phyloP scores from a whole-genome alignment of 1,140 invertebrate species.

The Aporrectodea caliginosa region DNA sequence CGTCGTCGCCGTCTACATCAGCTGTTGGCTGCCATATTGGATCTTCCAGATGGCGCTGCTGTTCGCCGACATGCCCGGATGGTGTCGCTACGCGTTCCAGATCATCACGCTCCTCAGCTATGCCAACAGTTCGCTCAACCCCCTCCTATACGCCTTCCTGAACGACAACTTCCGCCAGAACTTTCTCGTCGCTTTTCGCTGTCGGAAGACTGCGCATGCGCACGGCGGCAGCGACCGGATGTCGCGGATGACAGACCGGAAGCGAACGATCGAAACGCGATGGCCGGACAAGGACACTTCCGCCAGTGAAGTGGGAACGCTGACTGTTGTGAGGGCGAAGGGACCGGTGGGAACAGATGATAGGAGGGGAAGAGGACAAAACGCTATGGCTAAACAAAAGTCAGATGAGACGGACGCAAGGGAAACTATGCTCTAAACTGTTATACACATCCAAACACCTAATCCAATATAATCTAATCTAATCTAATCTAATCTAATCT shows the following conservation, averaged over 20 bases:
- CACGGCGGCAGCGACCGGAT: too few relatives aligned
- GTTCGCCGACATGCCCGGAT: background rate
- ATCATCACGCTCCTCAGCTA: background rate
- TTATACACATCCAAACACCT: too few relatives aligned
- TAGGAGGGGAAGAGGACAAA: too few relatives aligned
- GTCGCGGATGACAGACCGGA: background rate
- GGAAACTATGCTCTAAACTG: too few relatives aligned
- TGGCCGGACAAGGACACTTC: background rate
- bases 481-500: too few relatives aligned
- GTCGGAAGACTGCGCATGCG: background rate
- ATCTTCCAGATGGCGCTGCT: slow-evolving; percentile 63
- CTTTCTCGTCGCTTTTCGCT: background rate
- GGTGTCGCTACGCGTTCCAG: background rate
- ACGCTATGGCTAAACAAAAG: too few relatives aligned
- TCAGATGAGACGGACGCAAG: too few relatives aligned
- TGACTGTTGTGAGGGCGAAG: too few relatives aligned
- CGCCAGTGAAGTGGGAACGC: too few relatives aligned
- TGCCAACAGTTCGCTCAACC: background rate
- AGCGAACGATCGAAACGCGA: background rate
- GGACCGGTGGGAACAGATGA: too few relatives aligned
- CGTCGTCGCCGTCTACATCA: slow-evolving; percentile 89
- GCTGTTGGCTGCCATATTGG: slow-evolving; percentile 97
- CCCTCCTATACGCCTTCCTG: background rate
- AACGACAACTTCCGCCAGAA: background rate
- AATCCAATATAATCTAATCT: too few relatives aligned